Evolutionary conservation across 1,140 invertebrate species (phyloP), one percentile per base, ranked within the genome.

Genomic region (Aphelinus atriplicis): DNA sequence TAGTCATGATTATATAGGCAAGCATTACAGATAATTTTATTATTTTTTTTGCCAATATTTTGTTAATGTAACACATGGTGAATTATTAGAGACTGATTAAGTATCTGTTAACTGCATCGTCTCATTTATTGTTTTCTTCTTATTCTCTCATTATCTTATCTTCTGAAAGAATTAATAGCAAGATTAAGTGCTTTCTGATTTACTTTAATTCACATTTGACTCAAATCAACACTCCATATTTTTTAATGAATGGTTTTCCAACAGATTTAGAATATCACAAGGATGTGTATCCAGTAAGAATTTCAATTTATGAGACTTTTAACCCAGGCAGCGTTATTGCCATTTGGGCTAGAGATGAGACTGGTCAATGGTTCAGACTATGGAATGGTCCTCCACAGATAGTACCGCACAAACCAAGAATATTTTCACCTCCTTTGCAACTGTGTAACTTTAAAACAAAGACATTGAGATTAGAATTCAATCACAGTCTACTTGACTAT

Each of bases 1-100:
- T 42, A 93, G 94, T 83, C 92, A 96, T 84, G 96, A 97, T 90
- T 97, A 93, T 88, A 92, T 97, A 84, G 94, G 94, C 95, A 89
- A 71, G 61, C 75, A 77, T 61, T 61, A 60, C 47, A 61, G n/a
- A 3, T 10, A 26, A 5, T 53, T 53, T 26, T 26, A 26, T 50
- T 45, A 57, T 57, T 68, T 47, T 57, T n/a, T 47, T 55, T 53
- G 5, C 63, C 45, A 71, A 26, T 26, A 26, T 51, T 53, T 53
- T 3, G 10, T 42, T 55, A 1, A 10, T 26, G 7, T 53, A 51
- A n/a, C 64, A 42, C 4, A 56, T 67, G 26, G 7, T 66, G 50
- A 66, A 55, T 64, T n/a, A 55, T 45, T 7, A 43, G 26, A 65
- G 9, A 69, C 3, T n/a, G 43, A 43, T 9, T 60, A 6, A 57